phyloP scores from a whole-genome alignment of 1,140 invertebrate species.

The Cydia fagiglandana region DNA sequence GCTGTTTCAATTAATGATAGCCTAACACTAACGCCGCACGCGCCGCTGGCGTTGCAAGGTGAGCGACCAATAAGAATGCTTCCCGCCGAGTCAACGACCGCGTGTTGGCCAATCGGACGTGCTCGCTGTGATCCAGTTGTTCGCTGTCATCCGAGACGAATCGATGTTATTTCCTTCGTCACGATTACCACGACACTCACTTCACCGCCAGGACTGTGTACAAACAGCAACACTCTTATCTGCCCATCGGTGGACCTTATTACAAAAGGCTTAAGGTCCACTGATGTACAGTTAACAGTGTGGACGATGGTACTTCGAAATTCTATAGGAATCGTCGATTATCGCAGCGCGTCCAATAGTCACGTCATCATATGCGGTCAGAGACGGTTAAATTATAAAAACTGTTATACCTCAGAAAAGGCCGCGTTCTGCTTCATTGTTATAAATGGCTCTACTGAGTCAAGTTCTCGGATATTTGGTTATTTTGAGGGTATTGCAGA shows the following conservation, averaged over 20 bases:
- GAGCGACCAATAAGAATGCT: conserved; percentile 46
- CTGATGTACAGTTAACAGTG: too few species aligned
- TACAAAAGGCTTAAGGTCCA: too few species aligned
- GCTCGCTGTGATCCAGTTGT: conserved; percentile 53
- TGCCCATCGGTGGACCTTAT: too few species aligned
- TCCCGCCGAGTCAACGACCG: conserved; percentile 59
- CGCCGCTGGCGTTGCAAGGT: conserved; percentile 33
- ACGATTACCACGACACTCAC: conserved; percentile 28
- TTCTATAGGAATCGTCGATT: neutral
- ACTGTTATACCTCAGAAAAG: neutral
- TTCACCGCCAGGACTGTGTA: neutral
- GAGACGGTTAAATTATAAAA: neutral
- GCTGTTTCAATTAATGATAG: conserved; percentile 33
- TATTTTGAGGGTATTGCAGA: too few species aligned
- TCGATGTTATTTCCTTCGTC: conserved; percentile 44
- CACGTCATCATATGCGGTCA: neutral
- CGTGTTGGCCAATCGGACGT: conserved; percentile 52
- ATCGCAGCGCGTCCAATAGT: neutral
- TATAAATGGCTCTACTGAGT: neutral
- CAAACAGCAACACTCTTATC: too few species aligned
- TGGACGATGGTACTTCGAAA: neutral
- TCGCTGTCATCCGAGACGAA: conserved; percentile 63
- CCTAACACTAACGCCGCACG: conserved; percentile 38
- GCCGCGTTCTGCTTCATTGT: too few species aligned
- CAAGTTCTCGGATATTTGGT: too few species aligned